A percentile compares a stretch with the other conserved stretches of the same genome.
Conservation (phyloP, 2,888 invertebrate genomes). For the Agrotis clavis region DNA sequence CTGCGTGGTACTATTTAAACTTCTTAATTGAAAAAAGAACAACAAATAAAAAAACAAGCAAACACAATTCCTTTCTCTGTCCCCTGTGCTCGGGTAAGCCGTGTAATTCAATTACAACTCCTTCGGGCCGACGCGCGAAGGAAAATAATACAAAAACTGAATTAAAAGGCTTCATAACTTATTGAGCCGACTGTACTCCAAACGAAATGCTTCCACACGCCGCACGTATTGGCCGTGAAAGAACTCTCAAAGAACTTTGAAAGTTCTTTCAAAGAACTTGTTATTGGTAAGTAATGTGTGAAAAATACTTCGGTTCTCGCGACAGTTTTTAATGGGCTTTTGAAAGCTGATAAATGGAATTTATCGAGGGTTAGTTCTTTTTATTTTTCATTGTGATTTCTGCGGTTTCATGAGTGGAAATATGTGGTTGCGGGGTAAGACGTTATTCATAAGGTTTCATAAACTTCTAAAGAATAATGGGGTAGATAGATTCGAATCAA, state of each 20-base stretch:
- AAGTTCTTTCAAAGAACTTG: constrained; percentile 52
- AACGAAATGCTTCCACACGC: constrained; percentile 34
- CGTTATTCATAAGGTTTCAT: neutral
- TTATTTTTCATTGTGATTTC: constrained; percentile 36
- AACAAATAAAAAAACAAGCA: constrained; percentile 14
- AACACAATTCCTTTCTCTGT: constrained; percentile 55
- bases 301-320: constrained; percentile 42
- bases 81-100: constrained; percentile 71
- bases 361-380: constrained; percentile 23
- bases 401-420: neutral
- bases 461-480: neutral
- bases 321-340: constrained; percentile 53
- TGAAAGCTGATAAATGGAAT: constrained; percentile 53
- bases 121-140: constrained; percentile 68
- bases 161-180: constrained; percentile 81
- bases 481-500: neutral
- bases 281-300: constrained; percentile 44
- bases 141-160: constrained; percentile 78
- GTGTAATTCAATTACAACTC: constrained; percentile 86
- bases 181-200: constrained; percentile 61
- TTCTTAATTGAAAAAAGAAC: neutral
- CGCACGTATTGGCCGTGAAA: constrained; percentile 49
- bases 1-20: neutral
- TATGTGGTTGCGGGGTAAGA: neutral
- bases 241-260: constrained; percentile 36